A percentile compares a stretch with the other conserved stretches of the same genome.
phyloP scores from a whole-genome alignment of 92 coral and sea anemone species.

The Siderastrea radians region DNA sequence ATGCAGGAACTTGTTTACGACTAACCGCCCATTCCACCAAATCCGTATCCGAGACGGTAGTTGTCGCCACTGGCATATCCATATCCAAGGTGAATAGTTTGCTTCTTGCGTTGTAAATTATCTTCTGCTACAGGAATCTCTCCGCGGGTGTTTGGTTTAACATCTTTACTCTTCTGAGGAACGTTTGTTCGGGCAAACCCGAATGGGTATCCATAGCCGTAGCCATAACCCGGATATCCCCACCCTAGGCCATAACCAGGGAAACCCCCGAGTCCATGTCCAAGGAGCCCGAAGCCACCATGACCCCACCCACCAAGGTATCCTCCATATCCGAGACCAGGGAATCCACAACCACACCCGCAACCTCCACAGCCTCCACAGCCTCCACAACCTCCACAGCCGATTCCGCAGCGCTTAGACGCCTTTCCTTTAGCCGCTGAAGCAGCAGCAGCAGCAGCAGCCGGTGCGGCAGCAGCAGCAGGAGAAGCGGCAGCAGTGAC shows the following conservation, averaged over 20 bases:
- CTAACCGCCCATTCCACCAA: slow-evolving; percentile 99
- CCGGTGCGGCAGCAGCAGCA: neutral
- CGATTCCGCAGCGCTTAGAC: slow-evolving; percentile 13
- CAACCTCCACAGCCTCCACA: slow-evolving; percentile 43
- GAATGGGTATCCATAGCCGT: slow-evolving; percentile 84
- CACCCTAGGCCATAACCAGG: slow-evolving; percentile 58
- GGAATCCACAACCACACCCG: slow-evolving; percentile 62
- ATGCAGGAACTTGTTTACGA: neutral
- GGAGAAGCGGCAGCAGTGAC: neutral
- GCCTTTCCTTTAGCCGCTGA: too few relatives aligned
- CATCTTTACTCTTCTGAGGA: slow-evolving; percentile 79
- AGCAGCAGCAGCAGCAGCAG: neutral
- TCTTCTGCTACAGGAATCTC: slow-evolving; percentile 79
- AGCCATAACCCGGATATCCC: slow-evolving; percentile 66
- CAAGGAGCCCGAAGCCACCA: slow-evolving; percentile 49
- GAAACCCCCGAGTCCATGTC: slow-evolving; percentile 53
- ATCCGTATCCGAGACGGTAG: slow-evolving; percentile 97
- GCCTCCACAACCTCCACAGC: slow-evolving; percentile 31
- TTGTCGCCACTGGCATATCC: slow-evolving; percentile 99
- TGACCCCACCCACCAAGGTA: slow-evolving; percentile 49
- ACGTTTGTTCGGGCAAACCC: slow-evolving; percentile 81
- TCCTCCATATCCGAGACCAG: slow-evolving; percentile 70
- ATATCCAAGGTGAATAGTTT: slow-evolving; percentile 97
- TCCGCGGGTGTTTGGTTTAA: slow-evolving; percentile 85
- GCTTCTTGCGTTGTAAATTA: slow-evolving; percentile 71